Base-by-base conservation (phyloP, 2,888 invertebrate genomes). In the Antitype chi region DNA sequence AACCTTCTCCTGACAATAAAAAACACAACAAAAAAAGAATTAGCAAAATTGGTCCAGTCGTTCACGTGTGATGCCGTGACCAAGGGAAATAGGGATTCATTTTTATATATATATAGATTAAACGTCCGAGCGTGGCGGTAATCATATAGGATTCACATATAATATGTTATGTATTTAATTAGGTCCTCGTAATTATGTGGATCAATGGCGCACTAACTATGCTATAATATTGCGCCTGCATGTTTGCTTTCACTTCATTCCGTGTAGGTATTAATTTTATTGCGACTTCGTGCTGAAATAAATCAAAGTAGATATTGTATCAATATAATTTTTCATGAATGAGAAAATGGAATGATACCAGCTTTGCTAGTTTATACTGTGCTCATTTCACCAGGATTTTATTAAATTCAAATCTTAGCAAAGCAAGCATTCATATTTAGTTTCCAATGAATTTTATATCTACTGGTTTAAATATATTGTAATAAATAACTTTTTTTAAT, bases 111-210 rank as follows among this genome's bases (percentile, higher is more conserved):
- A n/a, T n/a, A n/a, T n/a, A n/a, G n/a, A 76, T 70, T 53, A 32
- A 76, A 76, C 32, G 66, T 53, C 57, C 28, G n/a, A 47, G 32
- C n/a, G 38, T 20, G 15, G 32, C 57, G 20, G 43, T 72, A 11
- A 63, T 63, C 7, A 28, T 52, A 32, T 15, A 63, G 9, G 74
- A 47, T 32, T 66, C 38, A 57, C 49, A 52, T 23, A 60, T 49
- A 63, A 6, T 15, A 79, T 23, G 20, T 32, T 43, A 68, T 25
- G 9, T 57, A 53, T 81, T 82, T 63, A 76, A 82, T 82, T 69
- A 76, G 25, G 25, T 64, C 32, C 32, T 55, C 17, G 49, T 82
- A 60, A 67, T 70, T 62, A 82, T 70, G n/a, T 76, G 32, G 55
- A 76, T 67, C 49, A 82, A 76, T 28, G 55, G 49, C 20, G 25